Conservation (phyloP, 1,140 invertebrate genomes). For the Cydia splendana region DNA sequence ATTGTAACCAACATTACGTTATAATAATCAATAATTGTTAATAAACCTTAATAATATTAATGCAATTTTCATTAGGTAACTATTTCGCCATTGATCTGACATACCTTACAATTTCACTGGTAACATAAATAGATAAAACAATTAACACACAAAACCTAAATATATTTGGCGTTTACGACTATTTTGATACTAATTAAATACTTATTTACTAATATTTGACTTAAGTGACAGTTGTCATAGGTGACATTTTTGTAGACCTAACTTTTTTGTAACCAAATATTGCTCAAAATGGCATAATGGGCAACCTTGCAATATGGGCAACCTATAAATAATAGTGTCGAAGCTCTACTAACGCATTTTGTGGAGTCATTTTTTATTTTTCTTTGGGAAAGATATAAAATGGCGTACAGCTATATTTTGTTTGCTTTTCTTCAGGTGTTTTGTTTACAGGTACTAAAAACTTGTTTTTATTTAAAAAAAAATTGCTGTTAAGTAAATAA, state of each 20-base stretch:
- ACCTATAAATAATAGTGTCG: constrained; percentile 1
- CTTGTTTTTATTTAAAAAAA: not conserved
- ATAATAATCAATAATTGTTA: not conserved
- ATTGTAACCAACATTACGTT: not conserved
- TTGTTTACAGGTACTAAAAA: not conserved
- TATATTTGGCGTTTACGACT: not conserved
- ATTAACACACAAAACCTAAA: not conserved
- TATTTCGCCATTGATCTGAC: not conserved
- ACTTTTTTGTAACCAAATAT: not conserved
- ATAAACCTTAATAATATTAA: too few relatives aligned
- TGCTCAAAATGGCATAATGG: not conserved
- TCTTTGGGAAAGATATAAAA: not conserved
- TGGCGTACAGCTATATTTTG: not conserved
- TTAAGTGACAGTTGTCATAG: not conserved
- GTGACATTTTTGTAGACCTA: not conserved
- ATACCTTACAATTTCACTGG: not conserved
- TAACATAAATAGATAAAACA: not conserved
- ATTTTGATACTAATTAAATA: not conserved
- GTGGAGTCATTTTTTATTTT: not conserved
- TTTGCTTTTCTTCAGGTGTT: not conserved
- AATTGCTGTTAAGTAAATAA: not conserved
- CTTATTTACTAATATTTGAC: not conserved
- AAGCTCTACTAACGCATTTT: not conserved
- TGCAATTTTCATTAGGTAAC: not conserved
- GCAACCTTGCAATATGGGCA: not conserved